Conservation (phyloP, 2,113 vertebrate genomes). For the Alaudala cheleensis region DNA sequence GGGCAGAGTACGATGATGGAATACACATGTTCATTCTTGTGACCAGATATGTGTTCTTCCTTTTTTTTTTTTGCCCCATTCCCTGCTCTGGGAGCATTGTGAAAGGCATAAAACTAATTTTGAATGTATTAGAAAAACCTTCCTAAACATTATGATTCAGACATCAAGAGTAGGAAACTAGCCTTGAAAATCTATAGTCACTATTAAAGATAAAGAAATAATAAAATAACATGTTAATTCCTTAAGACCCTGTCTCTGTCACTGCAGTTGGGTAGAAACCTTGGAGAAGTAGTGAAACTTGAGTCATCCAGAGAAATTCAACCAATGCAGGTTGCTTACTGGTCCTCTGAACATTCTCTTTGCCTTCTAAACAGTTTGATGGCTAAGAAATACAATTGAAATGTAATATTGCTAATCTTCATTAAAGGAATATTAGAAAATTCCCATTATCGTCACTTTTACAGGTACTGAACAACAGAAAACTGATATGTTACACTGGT, state of each 20-base stretch:
- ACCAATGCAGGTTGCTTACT: rapidly evolving
- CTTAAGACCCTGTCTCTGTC: background rate
- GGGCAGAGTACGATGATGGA: background rate
- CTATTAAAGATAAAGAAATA: background rate
- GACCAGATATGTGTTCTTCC: background rate
- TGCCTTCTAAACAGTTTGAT: background rate
- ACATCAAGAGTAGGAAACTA: background rate
- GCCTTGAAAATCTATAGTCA: background rate
- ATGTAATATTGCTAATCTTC: background rate
- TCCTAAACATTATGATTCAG: background rate
- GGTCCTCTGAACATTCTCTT: background rate
- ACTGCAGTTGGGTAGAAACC: background rate
- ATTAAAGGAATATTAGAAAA: background rate
- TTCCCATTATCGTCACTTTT: background rate
- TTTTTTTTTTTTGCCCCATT: background rate
- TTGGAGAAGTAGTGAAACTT: background rate
- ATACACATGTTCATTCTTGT: background rate
- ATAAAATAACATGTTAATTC: background rate
- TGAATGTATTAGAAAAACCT: background rate
- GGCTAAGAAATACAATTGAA: background rate
- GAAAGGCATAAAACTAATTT: background rate
- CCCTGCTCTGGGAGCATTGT: background rate
- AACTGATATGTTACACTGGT: background rate
- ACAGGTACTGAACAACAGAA: background rate
- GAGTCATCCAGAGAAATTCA: background rate